Evolutionary conservation across 1,140 invertebrate genomes (phyloP), one percentile per base, ranked within the genome.

Genomic region (Anastrepha obliqua): DNA sequence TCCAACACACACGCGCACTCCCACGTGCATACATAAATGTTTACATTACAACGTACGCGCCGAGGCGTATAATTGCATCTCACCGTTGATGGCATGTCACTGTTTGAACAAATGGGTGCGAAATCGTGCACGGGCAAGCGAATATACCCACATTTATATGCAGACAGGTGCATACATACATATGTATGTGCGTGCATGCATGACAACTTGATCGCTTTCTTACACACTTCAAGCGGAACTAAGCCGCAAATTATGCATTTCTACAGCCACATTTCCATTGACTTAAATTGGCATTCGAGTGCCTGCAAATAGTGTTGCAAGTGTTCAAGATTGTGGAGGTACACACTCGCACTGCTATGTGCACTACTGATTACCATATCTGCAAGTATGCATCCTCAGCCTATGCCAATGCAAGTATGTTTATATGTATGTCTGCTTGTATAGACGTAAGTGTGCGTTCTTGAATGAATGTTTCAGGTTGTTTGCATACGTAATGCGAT

Each of bases 21-120:
- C 20, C 5, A 67, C 2, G 15, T 39, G 29, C 13, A 13, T 44
- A 47, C 67, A 17, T 44, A 70, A 15, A 70, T 44, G 64, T 15
- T 44, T 42, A 3, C n/a, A 55, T 20, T 55, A 9, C n/a, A 81
- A 6, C 9, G 11, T 20, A 51, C 15, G n/a, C 74, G 17, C 20
- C 47, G 74, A 15, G n/a, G 51, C 74, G 74, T 81, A n/a, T 81
- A 55, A 81, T 81, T 81, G 74, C 74, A 81, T 55, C n/a, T 55
- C 74, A 81, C 47, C 51, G 47, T 58, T 81, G 74, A 58, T 81
- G 44, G 47, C 74, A 55, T 81, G 47, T 81, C 74, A 55, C 47
- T 20, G 47, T 81, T 74, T 81, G 74, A 55, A 8, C 44, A 8
- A 81, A 47, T n/a, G n/a, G 11, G 39, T 74, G 74, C 20, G n/a